Evolutionary conservation across 2,888 invertebrate genomes (phyloP), one percentile per base, ranked within the genome.

Genomic region (Gibbula magus): DNA sequence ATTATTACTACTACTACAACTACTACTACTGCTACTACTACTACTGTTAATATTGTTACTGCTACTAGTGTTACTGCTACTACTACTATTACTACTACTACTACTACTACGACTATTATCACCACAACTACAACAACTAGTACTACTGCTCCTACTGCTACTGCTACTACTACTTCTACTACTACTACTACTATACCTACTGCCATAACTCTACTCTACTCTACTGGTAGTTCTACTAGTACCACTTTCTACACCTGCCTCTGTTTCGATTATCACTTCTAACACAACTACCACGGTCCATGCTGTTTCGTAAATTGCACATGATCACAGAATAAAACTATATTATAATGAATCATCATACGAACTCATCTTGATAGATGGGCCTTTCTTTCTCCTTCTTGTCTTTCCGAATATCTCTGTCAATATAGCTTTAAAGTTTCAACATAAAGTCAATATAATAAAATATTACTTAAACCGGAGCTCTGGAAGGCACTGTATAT

Each of bases 161-260:
- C 52, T 81, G 61, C 81, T 74, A 61, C 70, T 81, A 67, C 75
- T 75, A 75, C 75, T 81, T 29, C 74, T 74, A 75, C 78, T 78
- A 45, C 81, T 78, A 56, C 80, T 80, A 3, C 45, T 45, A 45
- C 45, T 45, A 13, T n/a, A n/a, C n/a, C 45, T 45, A 45, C 45
- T 45, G 10, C 45, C 13, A 45, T 13, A 10, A 13, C 45, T 45
- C n/a, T n/a, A n/a, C n/a, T 10, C 74, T 66, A 7, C 75, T 75
- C 74, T 80, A 56, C 66, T 78, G 20, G 78, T 81, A 75, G 66
- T 54, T 0, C 81, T 81, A 52, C 81, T 74, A 52, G 78, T 78
- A 56, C 75, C 56, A 78, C 75, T 81, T 73, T 45, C 61, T 78
- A 66, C 78, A 51, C 61, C 81, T 66, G 45, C 78, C 51, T 61